Conservation (phyloP, 1,140 invertebrate species). For the Bacillus rossius region DNA sequence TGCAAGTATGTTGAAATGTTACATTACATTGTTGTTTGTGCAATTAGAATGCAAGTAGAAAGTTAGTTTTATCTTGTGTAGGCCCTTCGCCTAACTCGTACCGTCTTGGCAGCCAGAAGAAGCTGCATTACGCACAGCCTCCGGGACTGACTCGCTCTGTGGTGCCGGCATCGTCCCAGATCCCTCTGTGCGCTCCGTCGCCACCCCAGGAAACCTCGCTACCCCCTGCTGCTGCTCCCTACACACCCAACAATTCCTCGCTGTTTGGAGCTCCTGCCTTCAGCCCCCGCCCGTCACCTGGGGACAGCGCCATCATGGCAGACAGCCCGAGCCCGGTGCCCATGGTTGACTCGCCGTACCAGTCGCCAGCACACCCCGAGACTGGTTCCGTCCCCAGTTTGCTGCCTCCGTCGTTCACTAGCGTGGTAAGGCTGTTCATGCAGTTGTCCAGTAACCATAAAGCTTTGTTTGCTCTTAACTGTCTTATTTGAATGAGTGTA, state of each 20-base stretch:
- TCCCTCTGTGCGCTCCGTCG: neutral
- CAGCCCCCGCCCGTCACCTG: neutral
- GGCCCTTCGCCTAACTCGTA: slow-evolving; percentile 2
- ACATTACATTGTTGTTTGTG: neutral
- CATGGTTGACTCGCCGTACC: neutral
- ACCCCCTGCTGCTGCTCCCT: neutral
- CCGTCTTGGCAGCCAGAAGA: slow-evolving; percentile 10
- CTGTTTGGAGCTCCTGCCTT: neutral
- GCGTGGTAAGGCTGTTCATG: slow-evolving; percentile 2
- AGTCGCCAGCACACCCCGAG: neutral
- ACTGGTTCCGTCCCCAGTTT: neutral
- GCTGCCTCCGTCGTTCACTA: slow-evolving; percentile 12
- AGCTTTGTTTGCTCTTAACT: neutral
- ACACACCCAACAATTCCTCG: neutral
- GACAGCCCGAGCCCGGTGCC: neutral
- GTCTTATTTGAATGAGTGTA: neutral
- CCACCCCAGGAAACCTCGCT: neutral
- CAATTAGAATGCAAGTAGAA: neutral
- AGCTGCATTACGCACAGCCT: slow-evolving; percentile 6
- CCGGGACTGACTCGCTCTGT: slow-evolving; percentile 1
- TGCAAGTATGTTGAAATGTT: neutral
- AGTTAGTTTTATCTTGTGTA: neutral
- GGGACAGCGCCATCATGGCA: neutral
- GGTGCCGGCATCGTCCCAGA: neutral
- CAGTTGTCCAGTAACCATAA: neutral